Evolutionary conservation across 2,113 vertebrate species (phyloP), one percentile per base, ranked within the genome.

Genomic region (Otolemur garnettii): DNA sequence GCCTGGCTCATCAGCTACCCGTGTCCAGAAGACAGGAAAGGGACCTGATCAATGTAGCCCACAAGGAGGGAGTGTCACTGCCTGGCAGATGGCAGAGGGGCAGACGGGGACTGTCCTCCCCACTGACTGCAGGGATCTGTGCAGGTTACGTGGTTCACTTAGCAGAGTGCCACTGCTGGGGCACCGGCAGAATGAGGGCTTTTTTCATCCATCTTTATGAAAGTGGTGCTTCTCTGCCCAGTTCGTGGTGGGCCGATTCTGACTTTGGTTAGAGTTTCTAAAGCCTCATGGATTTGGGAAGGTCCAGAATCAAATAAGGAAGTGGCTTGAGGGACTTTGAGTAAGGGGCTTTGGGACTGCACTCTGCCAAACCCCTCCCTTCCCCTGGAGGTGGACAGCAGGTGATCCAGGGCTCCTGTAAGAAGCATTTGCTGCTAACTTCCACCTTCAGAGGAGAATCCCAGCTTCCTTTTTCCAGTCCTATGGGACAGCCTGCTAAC

Each of bases 301-400:
- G 26, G 19, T 24, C 69, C 42, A 50, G 33, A 50, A 7, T 24
- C 19, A 4, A 26, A 5, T 14, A 33, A 50, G 1, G 14, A 14
- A 8, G 22, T 42, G 38, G 57, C 68, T 18, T 22, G 0, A 55
- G 2, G 22, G 10, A 55, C 78, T 30, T 82, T 57, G 55, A 10
- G 4, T 38, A 84, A 42, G 89, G 96, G 79, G 33, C 87, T 96
- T 88, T 75, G n/a, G n/a, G 75, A 75, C 2, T 38, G 11, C 18
- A 21, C 2, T 75, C 24, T 45, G 8, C 57, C 2, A 6, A 9
- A 10, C 57, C 60, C 11, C 62, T 30, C 6, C 77, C 59, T 64
- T 7, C 79, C 53, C n/a, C 13, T 17, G 5, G 60, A 45, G n/a
- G 30, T 15, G 11, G 81, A 33, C 9, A 26, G 66, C 8, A 50